Conservation (phyloP, 2,113 vertebrate species). For the Murina feae region DNA sequence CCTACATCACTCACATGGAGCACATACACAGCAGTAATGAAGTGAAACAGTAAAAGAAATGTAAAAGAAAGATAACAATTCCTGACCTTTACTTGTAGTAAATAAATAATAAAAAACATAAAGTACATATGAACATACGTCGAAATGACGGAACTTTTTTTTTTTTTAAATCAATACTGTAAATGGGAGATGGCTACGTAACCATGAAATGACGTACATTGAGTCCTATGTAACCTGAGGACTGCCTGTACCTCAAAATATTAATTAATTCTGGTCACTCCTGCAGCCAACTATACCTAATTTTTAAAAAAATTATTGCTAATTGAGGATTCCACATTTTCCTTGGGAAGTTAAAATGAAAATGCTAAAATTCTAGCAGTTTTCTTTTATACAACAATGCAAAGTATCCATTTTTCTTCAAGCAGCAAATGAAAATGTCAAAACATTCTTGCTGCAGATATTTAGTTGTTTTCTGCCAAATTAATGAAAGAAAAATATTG, state of each 20-base stretch:
- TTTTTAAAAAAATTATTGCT: neutral
- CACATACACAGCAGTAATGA: too few relatives aligned
- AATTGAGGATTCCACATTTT: slow-evolving; percentile 45
- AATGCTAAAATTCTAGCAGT: slow-evolving; percentile 47
- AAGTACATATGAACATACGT: too few relatives aligned
- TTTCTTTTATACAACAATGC: slow-evolving; percentile 56
- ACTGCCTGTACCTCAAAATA: slow-evolving; percentile 1
- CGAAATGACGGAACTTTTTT: too few relatives aligned
- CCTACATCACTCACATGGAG: too few relatives aligned
- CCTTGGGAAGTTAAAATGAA: slow-evolving; percentile 43
- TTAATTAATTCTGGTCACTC: neutral
- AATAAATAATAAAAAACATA: too few relatives aligned
- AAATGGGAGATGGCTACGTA: too few relatives aligned
- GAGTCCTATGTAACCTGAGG: too few relatives aligned
- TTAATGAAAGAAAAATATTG: slow-evolving; percentile 77
- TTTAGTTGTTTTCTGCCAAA: slow-evolving; percentile 74
- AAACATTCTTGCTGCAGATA: slow-evolving; percentile 67
- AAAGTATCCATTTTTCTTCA: slow-evolving; percentile 65
- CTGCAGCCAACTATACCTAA: neutral
- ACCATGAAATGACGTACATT: too few relatives aligned
- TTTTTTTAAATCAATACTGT: too few relatives aligned
- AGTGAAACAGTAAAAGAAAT: too few relatives aligned
- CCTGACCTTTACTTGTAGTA: too few relatives aligned
- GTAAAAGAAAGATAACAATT: too few relatives aligned
- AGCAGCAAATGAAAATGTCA: slow-evolving; percentile 70